Evolutionary conservation across 2,113 vertebrate species (phyloP), one percentile per base, ranked within the genome.

Genomic region (Cinclus mexicanus): DNA sequence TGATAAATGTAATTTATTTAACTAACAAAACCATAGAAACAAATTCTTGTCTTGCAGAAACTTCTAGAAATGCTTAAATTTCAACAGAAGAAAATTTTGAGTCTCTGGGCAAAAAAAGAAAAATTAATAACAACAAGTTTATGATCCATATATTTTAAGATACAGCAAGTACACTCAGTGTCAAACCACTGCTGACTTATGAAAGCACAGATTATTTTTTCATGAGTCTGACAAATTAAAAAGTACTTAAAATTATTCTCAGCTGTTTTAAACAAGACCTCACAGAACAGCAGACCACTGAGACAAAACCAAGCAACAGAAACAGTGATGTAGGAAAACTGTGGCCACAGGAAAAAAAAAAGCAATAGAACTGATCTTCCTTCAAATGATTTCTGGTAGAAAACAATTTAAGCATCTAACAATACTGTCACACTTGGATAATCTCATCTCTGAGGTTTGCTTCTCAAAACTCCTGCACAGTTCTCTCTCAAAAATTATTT

Each of bases 401-500:
- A 97, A 97, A 94, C 95, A 97, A 98, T 97, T 94, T 95, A 90
- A 60, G 67, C 87, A 94, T 44, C 94, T 94, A 93, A 90, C 90
- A 94, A 84, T 35, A 78, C 37, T 20, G 96, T 83, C 93, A 97
- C 92, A 93, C 89, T 68, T 80, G 94, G 68, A 60, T 52, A 91
- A 82, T 47, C 79, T 90, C 89, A 95, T 83, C 72, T 92, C 70
- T 23, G 41, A 96, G 74, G 71, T 68, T 4, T 81, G 53, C 53
- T 50, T 80, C 49, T 80, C 42, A 39, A 65, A 84, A 67, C 44
- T 55, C 82, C 72, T 68, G 56, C 53, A 55, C 37, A 87, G 68
- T 91, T 95, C 68, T 55, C 76, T 82, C 83, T 85, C 63, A 56
- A 93, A 92, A 95, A 87, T 15, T 49, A 50, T 37, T 37, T 50